Evolutionary conservation across 2,888 invertebrate species (phyloP).

Genomic region (Euzophera pinguis): DNA sequence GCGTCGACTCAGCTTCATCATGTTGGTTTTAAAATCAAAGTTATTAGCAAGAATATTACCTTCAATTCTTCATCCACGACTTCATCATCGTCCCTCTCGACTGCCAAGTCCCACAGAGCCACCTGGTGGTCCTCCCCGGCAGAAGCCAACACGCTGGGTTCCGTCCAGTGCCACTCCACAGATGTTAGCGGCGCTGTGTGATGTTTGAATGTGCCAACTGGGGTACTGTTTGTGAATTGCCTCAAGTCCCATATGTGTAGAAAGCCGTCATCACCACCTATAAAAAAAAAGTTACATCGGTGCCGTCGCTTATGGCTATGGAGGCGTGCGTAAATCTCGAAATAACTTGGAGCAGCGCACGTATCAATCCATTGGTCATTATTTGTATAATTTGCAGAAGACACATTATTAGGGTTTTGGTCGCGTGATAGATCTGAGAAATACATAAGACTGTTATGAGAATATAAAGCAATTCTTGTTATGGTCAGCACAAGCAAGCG

Average conservation of each 20-base stretch:
- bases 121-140: conserved; percentile 97
- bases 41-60: conserved; percentile 31
- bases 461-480: too few relatives aligned
- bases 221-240: conserved; percentile 86
- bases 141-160: conserved; percentile 95
- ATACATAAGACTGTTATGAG: too few relatives aligned
- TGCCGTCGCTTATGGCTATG: neutral
- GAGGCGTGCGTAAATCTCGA: too few relatives aligned
- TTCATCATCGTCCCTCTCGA: conserved; percentile 87
- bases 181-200: conserved; percentile 96
- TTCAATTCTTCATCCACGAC: conserved; percentile 76
- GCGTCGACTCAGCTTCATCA: too few relatives aligned
- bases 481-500: too few relatives aligned
- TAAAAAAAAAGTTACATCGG: neutral
- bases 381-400: too few relatives aligned
- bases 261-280: conserved; percentile 97
- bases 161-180: conserved; percentile 97
- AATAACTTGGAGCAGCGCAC: too few relatives aligned
- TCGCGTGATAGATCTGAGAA: too few relatives aligned
- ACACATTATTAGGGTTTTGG: too few relatives aligned
- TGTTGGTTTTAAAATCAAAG: too few relatives aligned
- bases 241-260: conserved; percentile 98
- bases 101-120: conserved; percentile 97
- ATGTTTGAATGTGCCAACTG: conserved; percentile 97
- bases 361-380: too few relatives aligned